Conservation (phyloP, 2,888 invertebrate species). For the Synanthedon formicaeformis region DNA sequence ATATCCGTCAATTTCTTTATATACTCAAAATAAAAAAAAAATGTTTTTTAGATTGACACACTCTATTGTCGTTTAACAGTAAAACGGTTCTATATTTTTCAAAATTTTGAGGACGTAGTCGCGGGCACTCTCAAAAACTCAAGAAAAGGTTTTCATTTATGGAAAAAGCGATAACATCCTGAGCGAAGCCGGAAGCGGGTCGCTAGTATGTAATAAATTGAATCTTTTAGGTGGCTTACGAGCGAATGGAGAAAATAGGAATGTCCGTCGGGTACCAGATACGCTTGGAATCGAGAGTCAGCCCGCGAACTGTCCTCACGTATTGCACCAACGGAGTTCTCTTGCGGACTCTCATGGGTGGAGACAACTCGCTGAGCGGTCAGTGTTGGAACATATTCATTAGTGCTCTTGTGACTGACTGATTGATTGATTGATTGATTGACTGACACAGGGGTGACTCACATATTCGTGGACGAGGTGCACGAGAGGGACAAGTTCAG, state of each 20-base stretch:
- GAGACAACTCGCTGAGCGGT: conserved; percentile 74
- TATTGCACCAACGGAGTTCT: conserved; percentile 95
- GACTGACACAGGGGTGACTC: conserved; percentile 74
- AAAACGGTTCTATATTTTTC: neutral
- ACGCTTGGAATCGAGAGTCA: conserved; percentile 86
- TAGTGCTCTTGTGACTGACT: too few relatives aligned
- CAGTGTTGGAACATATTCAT: neutral
- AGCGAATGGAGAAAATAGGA: conserved; percentile 77
- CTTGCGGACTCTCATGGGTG: conserved; percentile 87
- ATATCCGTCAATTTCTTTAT: too few relatives aligned
- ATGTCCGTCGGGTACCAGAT: conserved; percentile 90
- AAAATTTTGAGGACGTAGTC: too few relatives aligned
- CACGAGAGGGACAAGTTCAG: conserved; percentile 95
- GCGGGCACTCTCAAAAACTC: too few relatives aligned
- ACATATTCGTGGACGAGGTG: conserved; percentile 92
- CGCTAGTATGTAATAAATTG: too few relatives aligned
- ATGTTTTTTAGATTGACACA: too few relatives aligned
- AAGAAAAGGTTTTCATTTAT: too few relatives aligned
- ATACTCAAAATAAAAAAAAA: too few relatives aligned
- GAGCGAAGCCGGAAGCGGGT: too few relatives aligned
- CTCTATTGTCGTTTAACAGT: neutral
- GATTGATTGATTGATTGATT: neutral
- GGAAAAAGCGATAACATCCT: too few relatives aligned
- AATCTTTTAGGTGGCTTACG: conserved; percentile 65
- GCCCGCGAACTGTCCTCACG: conserved; percentile 83